These are phyloP conservation scores for Latrodectus elegans DNA, from an alignment of 2,888 invertebrate species.

Conservation along the genomic window DNA sequence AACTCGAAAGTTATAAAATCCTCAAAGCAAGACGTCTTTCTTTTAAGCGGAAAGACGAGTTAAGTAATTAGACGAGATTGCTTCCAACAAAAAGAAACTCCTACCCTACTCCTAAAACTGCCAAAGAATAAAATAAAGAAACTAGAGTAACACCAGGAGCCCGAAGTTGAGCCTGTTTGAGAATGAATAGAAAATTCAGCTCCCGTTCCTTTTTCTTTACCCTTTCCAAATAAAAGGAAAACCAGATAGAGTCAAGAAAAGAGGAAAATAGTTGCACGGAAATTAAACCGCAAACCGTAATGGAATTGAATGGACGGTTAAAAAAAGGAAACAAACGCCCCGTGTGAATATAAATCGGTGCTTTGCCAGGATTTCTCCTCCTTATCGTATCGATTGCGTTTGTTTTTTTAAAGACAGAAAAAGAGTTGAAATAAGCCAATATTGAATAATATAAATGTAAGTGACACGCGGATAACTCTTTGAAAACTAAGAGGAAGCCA, in stretches of 20 bases:
- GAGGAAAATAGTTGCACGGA: slow-evolving; percentile 34
- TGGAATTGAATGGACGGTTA: slow-evolving; percentile 30
- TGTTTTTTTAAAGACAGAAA: not conserved
- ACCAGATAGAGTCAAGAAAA: slow-evolving; percentile 5
- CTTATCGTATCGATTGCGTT: not conserved
- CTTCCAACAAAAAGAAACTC: too few relatives aligned
- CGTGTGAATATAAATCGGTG: slow-evolving; percentile 52
- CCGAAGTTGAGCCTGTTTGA: not conserved
- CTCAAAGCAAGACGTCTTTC: too few relatives aligned
- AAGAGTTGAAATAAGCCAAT: too few relatives aligned
- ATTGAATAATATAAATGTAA: too few relatives aligned
- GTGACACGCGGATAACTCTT: too few relatives aligned
- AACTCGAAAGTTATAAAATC: too few relatives aligned
- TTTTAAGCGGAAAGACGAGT: too few relatives aligned
- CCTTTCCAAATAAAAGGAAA: slow-evolving; percentile 33
- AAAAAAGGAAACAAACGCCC: slow-evolving; percentile 17
- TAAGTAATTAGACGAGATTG: too few relatives aligned
- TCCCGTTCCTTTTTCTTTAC: slow-evolving; percentile 17
- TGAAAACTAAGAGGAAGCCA: too few relatives aligned
- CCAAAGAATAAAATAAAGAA: not conserved
- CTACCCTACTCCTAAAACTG: not conserved
- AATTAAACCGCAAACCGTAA: slow-evolving; percentile 53
- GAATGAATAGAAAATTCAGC: slow-evolving; percentile 29
- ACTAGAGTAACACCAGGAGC: not conserved
- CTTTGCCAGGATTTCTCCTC: slow-evolving; percentile 1